phyloP scores from a whole-genome alignment of 2,797 vertebrate species.

The Bovichtus diacanthus region DNA sequence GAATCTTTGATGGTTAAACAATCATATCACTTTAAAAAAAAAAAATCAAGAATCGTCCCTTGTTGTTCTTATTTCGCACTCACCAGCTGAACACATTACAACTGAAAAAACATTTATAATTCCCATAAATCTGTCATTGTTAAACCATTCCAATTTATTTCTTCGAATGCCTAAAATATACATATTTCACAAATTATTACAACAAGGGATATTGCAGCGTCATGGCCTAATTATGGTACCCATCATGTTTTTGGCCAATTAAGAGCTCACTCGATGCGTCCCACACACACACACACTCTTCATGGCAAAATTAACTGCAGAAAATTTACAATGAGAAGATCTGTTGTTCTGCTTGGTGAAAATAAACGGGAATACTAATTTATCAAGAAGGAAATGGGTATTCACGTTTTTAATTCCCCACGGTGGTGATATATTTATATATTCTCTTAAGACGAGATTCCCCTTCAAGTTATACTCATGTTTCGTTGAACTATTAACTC shows the following conservation, averaged over 20 bases:
- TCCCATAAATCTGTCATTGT: slow-evolving; percentile 67
- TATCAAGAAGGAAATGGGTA: slow-evolving; percentile 38
- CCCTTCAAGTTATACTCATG: slow-evolving; percentile 64
- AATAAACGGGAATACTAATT: no score
- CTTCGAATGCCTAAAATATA: slow-evolving; percentile 86
- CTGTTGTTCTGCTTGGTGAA: slow-evolving; percentile 43
- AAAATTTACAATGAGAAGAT: slow-evolving; percentile 68
- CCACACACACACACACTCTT: slow-evolving; percentile 23
- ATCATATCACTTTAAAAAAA: slow-evolving; percentile 66
- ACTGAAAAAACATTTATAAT: slow-evolving; percentile 61
- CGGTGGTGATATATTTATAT: slow-evolving; percentile 58
- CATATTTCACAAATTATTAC: slow-evolving; percentile 87
- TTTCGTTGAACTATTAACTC: slow-evolving; percentile 62
- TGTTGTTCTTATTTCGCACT: slow-evolving; percentile 61
- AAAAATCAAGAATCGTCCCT: slow-evolving; percentile 23
- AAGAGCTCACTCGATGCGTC: slow-evolving; percentile 54
- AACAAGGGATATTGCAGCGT: slow-evolving; percentile 81
- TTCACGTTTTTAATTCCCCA: slow-evolving; percentile 65
- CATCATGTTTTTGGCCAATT: slow-evolving; percentile 70
- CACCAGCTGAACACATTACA: slow-evolving; percentile 57
- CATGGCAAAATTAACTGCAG: slow-evolving; percentile 69
- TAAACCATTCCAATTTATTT: slow-evolving; percentile 86
- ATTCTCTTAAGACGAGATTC: slow-evolving; percentile 47
- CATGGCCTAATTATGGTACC: slow-evolving; percentile 73
- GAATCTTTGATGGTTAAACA: slow-evolving; percentile 72